Conservation (phyloP, 2,888 invertebrate genomes). For the Temnothorax ravouxi region DNA sequence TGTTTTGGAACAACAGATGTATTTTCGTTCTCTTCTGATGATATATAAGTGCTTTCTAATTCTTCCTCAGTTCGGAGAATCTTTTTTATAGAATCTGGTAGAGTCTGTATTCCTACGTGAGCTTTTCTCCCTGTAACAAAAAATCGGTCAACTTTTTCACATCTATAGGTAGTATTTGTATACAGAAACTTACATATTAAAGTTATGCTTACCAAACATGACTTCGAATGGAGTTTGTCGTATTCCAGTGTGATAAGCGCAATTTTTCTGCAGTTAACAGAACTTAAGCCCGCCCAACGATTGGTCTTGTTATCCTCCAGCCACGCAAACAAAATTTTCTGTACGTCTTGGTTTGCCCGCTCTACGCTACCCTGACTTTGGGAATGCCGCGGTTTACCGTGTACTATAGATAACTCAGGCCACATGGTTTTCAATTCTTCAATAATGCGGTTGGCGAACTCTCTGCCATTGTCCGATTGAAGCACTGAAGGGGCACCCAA, state of each 20-base stretch:
- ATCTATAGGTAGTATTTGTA: neutral
- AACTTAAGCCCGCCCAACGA: constrained; percentile 84
- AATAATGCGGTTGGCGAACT: constrained; percentile 76
- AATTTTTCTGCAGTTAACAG: constrained; percentile 85
- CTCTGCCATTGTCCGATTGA: constrained; percentile 78
- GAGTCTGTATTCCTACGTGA: neutral
- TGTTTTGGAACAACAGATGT: neutral
- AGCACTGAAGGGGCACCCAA: constrained; percentile 76
- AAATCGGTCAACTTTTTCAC: neutral
- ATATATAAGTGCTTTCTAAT: neutral
- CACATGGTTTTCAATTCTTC: constrained; percentile 70
- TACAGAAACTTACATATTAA: neutral
- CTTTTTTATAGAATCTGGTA: constrained; percentile 8
- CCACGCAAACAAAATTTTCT: constrained; percentile 81
- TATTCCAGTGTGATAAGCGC: constrained; percentile 80
- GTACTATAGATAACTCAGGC: constrained; percentile 75
- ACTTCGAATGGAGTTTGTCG: constrained; percentile 81
- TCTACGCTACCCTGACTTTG: constrained; percentile 75
- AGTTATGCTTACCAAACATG: constrained; percentile 77
- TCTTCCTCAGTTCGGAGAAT: constrained; percentile 5
- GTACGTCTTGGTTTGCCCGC: constrained; percentile 72
- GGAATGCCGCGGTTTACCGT: constrained; percentile 73
- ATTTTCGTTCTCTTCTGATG: neutral
- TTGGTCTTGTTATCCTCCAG: constrained; percentile 79
- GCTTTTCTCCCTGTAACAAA: constrained; percentile 10